A percentile compares a stretch with the other conserved stretches of the same genome.
Evolutionary conservation across 1,140 invertebrate species (phyloP).

Genomic region (Oreohelix idahoensis): DNA sequence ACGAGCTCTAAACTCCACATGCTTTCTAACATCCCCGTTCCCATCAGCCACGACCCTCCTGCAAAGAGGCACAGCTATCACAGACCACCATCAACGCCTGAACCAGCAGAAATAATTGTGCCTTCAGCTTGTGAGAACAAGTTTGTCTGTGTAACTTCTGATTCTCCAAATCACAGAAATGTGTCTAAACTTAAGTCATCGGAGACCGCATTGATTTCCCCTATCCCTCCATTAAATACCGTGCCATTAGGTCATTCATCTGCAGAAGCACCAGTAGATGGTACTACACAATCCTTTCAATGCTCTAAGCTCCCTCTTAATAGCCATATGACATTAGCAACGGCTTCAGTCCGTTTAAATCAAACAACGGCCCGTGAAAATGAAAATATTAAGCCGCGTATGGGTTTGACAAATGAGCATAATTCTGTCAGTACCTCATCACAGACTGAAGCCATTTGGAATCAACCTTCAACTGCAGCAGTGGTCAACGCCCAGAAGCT

Average conservation of each 20-base stretch:
- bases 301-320: not conserved
- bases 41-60: conserved; percentile 33
- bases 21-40: conserved; percentile 35
- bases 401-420: too few relatives aligned
- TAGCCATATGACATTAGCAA: not conserved
- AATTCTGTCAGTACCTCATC: not conserved
- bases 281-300: not conserved
- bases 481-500: not conserved
- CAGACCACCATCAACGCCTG: not conserved
- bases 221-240: not conserved
- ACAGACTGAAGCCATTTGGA: not conserved
- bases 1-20: conserved; percentile 23
- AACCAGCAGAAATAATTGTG: not conserved
- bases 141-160: not conserved
- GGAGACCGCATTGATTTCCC: too few relatives aligned
- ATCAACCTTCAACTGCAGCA: not conserved
- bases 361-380: not conserved
- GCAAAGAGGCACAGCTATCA: conserved; percentile 1
- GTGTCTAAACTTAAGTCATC: not conserved
- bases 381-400: not conserved
- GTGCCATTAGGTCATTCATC: not conserved
- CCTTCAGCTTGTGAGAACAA: not conserved
- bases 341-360: not conserved
- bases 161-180: not conserved
- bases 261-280: not conserved